Base-by-base conservation (phyloP, 2,113 vertebrate species). In the Microtus pennsylvanicus region DNA sequence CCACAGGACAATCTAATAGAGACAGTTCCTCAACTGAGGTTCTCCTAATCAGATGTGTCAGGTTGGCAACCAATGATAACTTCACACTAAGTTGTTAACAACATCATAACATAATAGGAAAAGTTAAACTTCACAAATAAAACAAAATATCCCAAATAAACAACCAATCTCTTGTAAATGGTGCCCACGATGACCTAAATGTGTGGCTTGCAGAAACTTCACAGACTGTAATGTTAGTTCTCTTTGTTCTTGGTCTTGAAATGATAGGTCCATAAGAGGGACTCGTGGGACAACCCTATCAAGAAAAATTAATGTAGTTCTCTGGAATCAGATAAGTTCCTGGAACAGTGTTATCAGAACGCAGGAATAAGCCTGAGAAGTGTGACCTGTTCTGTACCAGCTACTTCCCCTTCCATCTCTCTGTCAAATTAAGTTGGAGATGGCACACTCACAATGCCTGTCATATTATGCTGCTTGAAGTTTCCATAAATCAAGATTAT, bases 131-230 rank as follows among this genome's bases (percentile, higher is more conserved):
- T 90, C 74, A 83, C 22, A 86, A 77, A 81, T 42, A 61, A 74
- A 93, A 89, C 38, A 42, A 42, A 42, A 42, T 42, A 42, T 42
- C 38, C 38, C 38, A 3, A 42, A 42, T 42, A 42, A 42, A 42
- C 74, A 5, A 78, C 87, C 70, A 50, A 74, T 75, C 63, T 92
- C 94, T 96, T 97, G 90, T 94, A 95, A 97, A 95, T 88, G 72
- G 92, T 55, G 3, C 22, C 10, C 22, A 33, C 1, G 11, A 38
- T 30, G 13, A 35, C 61, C 28, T 80, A 45, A 75, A 8, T 1
- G 7, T 65, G 42, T 17, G 21, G 22, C 89, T 22, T 19, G 16
- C 47, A 76, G 87, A 67, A 76, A 19, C 55, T 28, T 38, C 24
- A 28, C 11, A 10, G 61, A 24, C 7, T 22, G 7, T 4, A 50